Conservation (phyloP, 2,797 vertebrate species). For the Huso huso region DNA sequence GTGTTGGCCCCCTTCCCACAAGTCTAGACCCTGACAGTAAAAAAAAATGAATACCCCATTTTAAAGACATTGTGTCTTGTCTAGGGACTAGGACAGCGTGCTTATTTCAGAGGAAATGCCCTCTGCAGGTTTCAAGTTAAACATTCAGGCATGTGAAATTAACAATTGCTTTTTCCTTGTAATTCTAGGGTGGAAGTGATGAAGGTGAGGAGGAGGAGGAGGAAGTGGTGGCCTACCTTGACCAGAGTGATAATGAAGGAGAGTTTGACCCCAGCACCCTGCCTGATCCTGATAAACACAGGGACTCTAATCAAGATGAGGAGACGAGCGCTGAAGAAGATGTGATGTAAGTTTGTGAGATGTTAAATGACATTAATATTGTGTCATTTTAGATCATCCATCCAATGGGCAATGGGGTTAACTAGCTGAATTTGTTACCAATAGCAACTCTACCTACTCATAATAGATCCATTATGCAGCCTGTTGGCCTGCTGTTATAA, state of each 20-base stretch:
- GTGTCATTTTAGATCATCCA: no score
- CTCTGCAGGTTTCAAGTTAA: neutral
- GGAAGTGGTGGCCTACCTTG: slow-evolving; percentile 66
- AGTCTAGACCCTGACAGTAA: no score
- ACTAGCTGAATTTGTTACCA: no score
- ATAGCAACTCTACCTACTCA: no score
- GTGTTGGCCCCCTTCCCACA: no score
- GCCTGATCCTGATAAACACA: slow-evolving; percentile 70
- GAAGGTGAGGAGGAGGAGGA: slow-evolving; percentile 2
- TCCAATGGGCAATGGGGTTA: no score
- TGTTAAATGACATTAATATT: no score
- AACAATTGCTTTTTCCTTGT: slow-evolving; percentile 4
- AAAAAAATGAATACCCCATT: neutral
- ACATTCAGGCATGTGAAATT: slow-evolving; percentile 12
- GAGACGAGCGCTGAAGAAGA: slow-evolving; percentile 33
- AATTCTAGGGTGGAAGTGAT: slow-evolving; percentile 12
- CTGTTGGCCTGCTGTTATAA: no score
- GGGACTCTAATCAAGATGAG: slow-evolving; percentile 46
- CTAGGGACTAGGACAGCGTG: no score
- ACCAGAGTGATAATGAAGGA: slow-evolving; percentile 52
- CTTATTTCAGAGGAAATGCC: no score
- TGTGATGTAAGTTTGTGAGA: slow-evolving; percentile 40
- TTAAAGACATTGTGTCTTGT: neutral
- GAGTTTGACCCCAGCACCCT: slow-evolving; percentile 70
- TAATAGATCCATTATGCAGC: no score